Conservation (phyloP, 2,113 vertebrate species). For the Cnemophilus loriae region DNA sequence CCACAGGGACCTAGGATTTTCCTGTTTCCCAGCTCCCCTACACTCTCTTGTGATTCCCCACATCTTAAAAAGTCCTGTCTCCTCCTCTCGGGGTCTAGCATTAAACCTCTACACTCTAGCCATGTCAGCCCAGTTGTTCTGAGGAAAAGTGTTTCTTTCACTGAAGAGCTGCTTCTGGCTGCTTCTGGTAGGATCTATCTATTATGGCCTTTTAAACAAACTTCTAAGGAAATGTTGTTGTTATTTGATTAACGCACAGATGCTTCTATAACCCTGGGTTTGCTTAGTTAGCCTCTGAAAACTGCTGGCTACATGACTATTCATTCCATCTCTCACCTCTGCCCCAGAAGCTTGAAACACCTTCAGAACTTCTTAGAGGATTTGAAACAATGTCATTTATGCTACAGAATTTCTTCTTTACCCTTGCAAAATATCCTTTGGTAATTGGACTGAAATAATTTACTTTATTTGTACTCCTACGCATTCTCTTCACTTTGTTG, state of each 20-base stretch:
- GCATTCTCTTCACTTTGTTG: not conserved
- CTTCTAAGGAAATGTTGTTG: slow-evolving; percentile 10
- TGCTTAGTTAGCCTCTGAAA: slow-evolving; percentile 38
- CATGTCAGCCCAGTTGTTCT: slow-evolving; percentile 86
- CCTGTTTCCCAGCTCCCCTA: slow-evolving; percentile 88
- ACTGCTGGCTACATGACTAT: slow-evolving; percentile 61
- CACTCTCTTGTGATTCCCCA: slow-evolving; percentile 81
- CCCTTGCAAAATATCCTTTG: not conserved
- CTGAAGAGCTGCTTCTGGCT: slow-evolving; percentile 93
- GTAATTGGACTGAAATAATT: not conserved
- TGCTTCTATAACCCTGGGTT: slow-evolving; percentile 26
- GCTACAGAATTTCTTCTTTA: not conserved
- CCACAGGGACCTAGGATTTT: slow-evolving; percentile 83
- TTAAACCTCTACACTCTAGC: slow-evolving; percentile 79
- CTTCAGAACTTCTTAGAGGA: not conserved
- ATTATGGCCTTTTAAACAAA: slow-evolving; percentile 68
- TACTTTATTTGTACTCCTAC: not conserved
- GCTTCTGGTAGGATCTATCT: slow-evolving; percentile 89
- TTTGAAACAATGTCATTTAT: not conserved
- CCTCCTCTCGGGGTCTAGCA: slow-evolving; percentile 76
- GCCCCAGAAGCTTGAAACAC: slow-evolving; percentile 4
- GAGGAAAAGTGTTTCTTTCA: slow-evolving; percentile 98
- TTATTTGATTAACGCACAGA: slow-evolving; percentile 8
- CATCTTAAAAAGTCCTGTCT: slow-evolving; percentile 81
- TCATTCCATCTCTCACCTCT: not conserved